A percentile compares a stretch with the other conserved stretches of the same genome.
Conservation (phyloP, 2,888 invertebrate genomes). For the Norana najaformis region DNA sequence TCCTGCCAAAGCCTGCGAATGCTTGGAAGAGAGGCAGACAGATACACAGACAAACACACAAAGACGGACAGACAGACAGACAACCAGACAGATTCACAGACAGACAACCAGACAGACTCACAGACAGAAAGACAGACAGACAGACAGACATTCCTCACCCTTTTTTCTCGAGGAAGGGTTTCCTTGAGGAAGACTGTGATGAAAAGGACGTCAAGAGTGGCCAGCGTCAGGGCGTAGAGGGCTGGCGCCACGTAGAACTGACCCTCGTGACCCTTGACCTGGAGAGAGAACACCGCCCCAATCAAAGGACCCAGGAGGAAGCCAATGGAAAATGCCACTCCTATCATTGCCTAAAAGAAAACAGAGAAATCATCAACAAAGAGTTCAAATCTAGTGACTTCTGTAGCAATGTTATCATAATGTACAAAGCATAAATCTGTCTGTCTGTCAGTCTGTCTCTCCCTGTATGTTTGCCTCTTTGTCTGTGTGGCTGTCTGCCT, state of each 20-base stretch:
- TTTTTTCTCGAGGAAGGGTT: constrained; percentile 74
- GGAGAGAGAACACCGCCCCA: constrained; percentile 71
- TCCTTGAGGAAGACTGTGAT: constrained; percentile 78
- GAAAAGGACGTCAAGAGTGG: constrained; percentile 77
- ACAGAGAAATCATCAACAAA: background rate
- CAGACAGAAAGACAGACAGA: background rate
- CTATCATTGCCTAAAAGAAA: constrained; percentile 81
- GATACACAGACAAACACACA: background rate
- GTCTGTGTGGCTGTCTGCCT: too few species aligned
- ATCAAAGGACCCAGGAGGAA: constrained; percentile 94
- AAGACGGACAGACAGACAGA: background rate
- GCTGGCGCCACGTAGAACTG: constrained; percentile 83
- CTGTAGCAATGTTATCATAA: too few species aligned
- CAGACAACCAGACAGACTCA: background rate
- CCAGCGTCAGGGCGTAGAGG: constrained; percentile 67
- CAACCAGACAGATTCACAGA: background rate
- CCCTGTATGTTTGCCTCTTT: too few species aligned
- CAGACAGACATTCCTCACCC: constrained; percentile 52
- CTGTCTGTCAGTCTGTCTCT: too few species aligned
- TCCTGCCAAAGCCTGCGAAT: too few species aligned
- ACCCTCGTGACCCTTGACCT: constrained; percentile 61
- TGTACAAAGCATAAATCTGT: too few species aligned
- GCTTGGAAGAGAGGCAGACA: background rate
- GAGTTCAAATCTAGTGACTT: too few species aligned
- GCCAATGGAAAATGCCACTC: constrained; percentile 95